Percentiles rank a stretch among this genome's conserved stretches.
These are phyloP conservation scores for Acanthoscelides obtectus DNA, from an alignment of 2,888 invertebrate genomes.

Conservation along the genomic window DNA sequence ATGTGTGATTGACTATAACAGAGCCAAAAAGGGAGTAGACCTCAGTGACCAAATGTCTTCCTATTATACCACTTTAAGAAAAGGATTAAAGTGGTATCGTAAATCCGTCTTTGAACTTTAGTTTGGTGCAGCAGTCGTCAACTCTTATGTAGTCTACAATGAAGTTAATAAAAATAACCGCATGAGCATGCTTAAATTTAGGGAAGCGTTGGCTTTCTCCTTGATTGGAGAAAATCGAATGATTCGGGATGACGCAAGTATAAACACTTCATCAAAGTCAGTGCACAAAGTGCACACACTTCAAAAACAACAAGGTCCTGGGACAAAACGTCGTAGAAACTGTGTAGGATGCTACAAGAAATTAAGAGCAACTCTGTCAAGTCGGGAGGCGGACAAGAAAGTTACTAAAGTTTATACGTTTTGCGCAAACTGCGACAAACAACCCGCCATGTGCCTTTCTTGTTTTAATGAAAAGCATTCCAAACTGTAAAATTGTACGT, in stretches of 20 bases:
- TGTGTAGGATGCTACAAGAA: constrained; percentile 17
- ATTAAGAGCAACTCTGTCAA: constrained; percentile 6
- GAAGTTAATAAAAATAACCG: constrained; percentile 2
- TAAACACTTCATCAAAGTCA: background rate
- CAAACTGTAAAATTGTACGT: background rate
- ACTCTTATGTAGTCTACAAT: constrained; percentile 8
- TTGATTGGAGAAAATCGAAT: background rate
- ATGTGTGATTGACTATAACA: constrained; percentile 13
- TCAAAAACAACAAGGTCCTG: constrained; percentile 1
- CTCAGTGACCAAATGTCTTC: constrained; percentile 17
- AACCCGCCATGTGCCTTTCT: constrained; percentile 3
- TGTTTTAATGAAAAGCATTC: constrained; percentile 5
- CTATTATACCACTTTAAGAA: constrained; percentile 15
- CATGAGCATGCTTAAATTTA: constrained; percentile 7
- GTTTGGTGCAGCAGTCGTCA: constrained; percentile 12
- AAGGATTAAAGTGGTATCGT: constrained; percentile 19
- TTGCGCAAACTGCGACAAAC: constrained; percentile 1
- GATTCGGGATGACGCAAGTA: background rate
- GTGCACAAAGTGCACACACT: constrained; percentile 5
- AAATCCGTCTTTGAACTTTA: constrained; percentile 16
- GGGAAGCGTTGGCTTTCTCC: constrained; percentile 6
- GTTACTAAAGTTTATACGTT: constrained; percentile 1
- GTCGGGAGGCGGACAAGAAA: constrained; percentile 5
- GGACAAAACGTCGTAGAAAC: constrained; percentile 6
- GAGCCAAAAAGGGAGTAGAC: constrained; percentile 12